Percentiles rank a stretch among this genome's conserved stretches.
These are phyloP conservation scores for Urocyon cinereoargenteus DNA, from an alignment of 2,797 vertebrate species.

Conservation along the genomic window DNA sequence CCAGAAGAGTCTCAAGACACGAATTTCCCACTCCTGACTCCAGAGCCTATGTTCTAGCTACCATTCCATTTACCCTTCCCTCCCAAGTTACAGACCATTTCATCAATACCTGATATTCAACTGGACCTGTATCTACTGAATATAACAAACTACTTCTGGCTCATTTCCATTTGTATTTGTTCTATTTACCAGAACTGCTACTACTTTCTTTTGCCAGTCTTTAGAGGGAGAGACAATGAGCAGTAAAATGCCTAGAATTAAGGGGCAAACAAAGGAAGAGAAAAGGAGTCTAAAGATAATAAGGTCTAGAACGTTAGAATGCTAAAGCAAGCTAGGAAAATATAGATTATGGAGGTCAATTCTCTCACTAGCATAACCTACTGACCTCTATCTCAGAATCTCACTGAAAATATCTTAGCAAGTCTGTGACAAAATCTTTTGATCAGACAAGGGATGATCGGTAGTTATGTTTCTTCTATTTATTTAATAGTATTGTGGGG, in stretches of 20 bases:
- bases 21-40: background rate
- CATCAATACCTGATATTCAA: background rate
- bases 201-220: background rate
- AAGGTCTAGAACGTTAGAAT: background rate
- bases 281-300: background rate
- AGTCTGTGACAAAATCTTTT: background rate
- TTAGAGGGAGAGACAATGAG: background rate
- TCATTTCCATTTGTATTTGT: background rate
- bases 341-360: background rate
- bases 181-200: background rate
- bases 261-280: background rate
- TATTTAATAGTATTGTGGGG: background rate
- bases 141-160: background rate
- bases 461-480: slow-evolving; percentile 16
- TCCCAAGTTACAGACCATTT: background rate
- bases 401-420: background rate
- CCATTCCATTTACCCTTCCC: background rate
- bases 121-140: background rate
- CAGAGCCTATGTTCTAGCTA: background rate
- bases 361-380: background rate
- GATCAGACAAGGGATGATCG: background rate
- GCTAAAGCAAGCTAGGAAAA: background rate
- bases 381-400: background rate
- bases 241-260: background rate
- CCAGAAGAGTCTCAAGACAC: background rate